Evolutionary conservation across 2,113 vertebrate genomes (phyloP), one percentile per base, ranked within the genome.

Genomic region (Sylvilagus bachmani): DNA sequence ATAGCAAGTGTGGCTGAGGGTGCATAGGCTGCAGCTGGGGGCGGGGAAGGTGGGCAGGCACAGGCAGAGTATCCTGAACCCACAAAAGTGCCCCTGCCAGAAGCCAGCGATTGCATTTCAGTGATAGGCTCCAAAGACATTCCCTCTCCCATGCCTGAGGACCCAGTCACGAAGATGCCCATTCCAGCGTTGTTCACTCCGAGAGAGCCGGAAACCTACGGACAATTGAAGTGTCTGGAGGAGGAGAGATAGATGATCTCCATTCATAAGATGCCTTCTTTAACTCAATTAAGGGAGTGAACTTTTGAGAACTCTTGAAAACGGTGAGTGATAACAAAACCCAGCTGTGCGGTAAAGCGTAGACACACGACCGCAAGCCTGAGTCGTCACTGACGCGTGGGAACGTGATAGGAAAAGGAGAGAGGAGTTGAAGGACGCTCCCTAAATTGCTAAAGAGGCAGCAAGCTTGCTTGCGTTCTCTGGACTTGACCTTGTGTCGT

Each of bases 361-460:
- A 55, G 5, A 10, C 9, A 11, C 1, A 5, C 19, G 31, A 21
- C 36, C 31, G 31, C 33, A 53, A 84, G 10, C 17, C 13, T 1
- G 0, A 7, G 2, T 13, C 2, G 3, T 53, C 66, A 6, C 17
- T 53, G 11, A 19, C 0, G 1, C 4, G 19, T 53, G 1, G 4
- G 3, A 33, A 5, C 13, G 13, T 49, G 7, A 71, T 58, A 70
- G 75, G 17, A 33, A 22, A 64, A 69, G 51, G 85, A 44, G 33
- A 2, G 31, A 11, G 8, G n/a, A 12, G 33, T 21, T 49, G n/a
- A 73, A 89, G 36, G 66, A 49, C 36, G 16, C 29, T 14, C 33
- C 1, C 1, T 82, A 10, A 10, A 16, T 80, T 8, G 49, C n/a
- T 51, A 14, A 14, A 44, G 74, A 81, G 24, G 22, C 73, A 66